phyloP scores from a whole-genome alignment of 2,797 vertebrate species.

The Centroberyx gerrardi region DNA sequence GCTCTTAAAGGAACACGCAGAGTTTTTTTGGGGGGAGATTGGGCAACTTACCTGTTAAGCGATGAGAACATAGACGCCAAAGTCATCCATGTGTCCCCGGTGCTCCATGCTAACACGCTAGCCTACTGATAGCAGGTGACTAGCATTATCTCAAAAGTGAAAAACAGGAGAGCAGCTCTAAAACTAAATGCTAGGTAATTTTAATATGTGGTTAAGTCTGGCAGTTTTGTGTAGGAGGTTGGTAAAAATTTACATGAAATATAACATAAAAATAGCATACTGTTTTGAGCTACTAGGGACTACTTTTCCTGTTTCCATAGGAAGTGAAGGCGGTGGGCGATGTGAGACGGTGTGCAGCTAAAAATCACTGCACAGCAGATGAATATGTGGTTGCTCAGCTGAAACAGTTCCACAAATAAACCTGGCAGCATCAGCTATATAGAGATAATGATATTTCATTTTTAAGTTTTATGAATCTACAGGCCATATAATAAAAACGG shows the following conservation, averaged over 20 bases:
- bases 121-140: too few relatives aligned
- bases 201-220: neutral
- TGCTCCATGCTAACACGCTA: too few relatives aligned
- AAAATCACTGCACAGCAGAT: too few relatives aligned
- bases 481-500: neutral
- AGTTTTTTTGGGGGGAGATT: neutral
- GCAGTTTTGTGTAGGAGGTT: neutral
- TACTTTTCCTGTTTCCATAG: too few relatives aligned
- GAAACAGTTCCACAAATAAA: too few relatives aligned
- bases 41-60: slow-evolving; percentile 4
- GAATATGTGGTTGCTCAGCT: too few relatives aligned
- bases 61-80: neutral
- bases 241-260: too few relatives aligned
- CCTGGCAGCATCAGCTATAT: too few relatives aligned
- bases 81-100: neutral
- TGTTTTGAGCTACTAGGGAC: neutral
- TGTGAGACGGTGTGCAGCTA: too few relatives aligned
- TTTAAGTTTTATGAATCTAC: neutral
- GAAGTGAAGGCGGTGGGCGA: too few relatives aligned
- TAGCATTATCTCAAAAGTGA: too few relatives aligned
- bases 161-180: neutral
- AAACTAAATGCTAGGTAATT: neutral
- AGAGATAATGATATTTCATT: neutral
- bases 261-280: too few relatives aligned
- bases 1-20: slow-evolving; percentile 22